Evolutionary conservation across 2,797 vertebrate species (phyloP).

Genomic region (Balearica regulorum): DNA sequence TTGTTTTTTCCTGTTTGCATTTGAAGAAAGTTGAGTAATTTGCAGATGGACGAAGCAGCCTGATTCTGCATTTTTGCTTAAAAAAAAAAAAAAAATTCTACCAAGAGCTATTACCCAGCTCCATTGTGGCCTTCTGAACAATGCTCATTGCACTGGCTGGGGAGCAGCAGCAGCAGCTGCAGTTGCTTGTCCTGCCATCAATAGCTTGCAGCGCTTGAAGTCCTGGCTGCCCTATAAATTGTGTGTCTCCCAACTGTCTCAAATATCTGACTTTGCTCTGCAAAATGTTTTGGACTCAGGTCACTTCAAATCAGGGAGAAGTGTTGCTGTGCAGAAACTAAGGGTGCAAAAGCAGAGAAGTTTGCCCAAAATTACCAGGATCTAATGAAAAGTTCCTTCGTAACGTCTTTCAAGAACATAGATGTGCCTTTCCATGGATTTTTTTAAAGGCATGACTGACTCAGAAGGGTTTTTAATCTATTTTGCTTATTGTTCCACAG

Average conservation of each 20-base stretch:
- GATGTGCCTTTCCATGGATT: not conserved
- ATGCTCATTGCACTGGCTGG: not conserved
- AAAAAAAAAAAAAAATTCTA: not conserved
- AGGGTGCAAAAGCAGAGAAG: not conserved
- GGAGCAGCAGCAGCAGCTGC: constrained; percentile 41
- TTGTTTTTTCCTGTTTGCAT: constrained; percentile 6
- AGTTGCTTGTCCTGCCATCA: not conserved
- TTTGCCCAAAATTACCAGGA: not conserved
- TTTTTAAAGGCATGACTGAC: not conserved
- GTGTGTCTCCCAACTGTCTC: not conserved
- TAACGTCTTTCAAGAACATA: not conserved
- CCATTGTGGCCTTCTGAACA: constrained; percentile 10
- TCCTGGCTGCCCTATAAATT: not conserved
- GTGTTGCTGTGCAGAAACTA: not conserved
- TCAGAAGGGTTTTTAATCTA: not conserved
- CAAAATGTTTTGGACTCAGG: not conserved
- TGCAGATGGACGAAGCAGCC: constrained; percentile 4
- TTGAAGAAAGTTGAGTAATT: constrained; percentile 26
- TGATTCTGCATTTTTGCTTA: not conserved
- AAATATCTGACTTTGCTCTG: not conserved
- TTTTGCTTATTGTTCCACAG: not conserved
- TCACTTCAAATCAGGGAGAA: not conserved
- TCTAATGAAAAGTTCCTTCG: not conserved
- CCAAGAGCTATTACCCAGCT: not conserved
- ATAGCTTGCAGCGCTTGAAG: not conserved